Evolutionary conservation across 92 coral and sea anemone genomes (phyloP).

Genomic region (Epizoanthus scotinus): DNA sequence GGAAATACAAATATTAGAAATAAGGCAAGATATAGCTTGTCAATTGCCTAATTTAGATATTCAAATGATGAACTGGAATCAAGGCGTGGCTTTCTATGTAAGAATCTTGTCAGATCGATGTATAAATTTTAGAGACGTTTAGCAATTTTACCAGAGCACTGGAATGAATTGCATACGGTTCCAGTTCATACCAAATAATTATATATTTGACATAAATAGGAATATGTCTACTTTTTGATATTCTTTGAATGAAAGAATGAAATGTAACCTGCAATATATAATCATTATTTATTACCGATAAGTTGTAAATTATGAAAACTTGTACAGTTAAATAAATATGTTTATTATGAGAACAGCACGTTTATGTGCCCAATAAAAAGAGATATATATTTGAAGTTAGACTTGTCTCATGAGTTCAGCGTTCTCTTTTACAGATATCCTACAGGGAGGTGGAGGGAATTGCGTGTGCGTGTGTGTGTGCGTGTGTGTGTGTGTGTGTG

Average conservation of each 20-base stretch:
- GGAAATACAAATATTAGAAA: not conserved
- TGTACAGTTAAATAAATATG: slow-evolving; percentile 39
- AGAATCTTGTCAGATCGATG: slow-evolving; percentile 6
- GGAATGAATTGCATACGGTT: not conserved
- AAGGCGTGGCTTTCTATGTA: not conserved
- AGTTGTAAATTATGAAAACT: slow-evolving; percentile 29
- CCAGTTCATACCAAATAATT: not conserved
- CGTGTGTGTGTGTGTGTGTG: too few species aligned
- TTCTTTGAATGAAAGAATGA: slow-evolving; percentile 6
- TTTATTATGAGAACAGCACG: slow-evolving; percentile 18
- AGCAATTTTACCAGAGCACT: not conserved
- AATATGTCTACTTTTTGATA: slow-evolving; percentile 10
- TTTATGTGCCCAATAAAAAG: slow-evolving; percentile 39
- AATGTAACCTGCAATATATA: slow-evolving; percentile 17
- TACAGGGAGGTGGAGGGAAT: too few species aligned
- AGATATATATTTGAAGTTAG: not conserved
- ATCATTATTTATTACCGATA: slow-evolving; percentile 40
- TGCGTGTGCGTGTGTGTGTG: too few species aligned
- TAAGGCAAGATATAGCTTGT: not conserved
- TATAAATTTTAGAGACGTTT: not conserved
- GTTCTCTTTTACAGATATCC: too few species aligned
- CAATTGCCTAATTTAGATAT: not conserved
- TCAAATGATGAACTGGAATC: not conserved
- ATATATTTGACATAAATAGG: slow-evolving; percentile 21
- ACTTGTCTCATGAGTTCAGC: too few species aligned